Evolutionary conservation across 2,113 vertebrate species (phyloP), one percentile per base, ranked within the genome.

Genomic region (Tragelaphus buxtoni): DNA sequence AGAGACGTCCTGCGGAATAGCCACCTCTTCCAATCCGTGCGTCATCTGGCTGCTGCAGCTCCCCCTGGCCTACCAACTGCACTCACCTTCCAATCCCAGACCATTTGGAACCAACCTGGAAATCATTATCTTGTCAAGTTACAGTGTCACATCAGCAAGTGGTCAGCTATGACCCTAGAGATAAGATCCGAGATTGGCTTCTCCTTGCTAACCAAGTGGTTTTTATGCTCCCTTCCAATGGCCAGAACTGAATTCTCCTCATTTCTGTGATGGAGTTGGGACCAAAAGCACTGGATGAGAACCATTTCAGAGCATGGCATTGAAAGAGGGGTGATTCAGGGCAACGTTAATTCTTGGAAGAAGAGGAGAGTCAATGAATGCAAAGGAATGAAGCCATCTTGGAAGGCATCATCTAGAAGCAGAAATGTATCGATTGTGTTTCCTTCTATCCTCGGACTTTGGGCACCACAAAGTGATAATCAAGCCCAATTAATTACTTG

Each of bases 401-500:
- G 51, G 49, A 97, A 97, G 58, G 94, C 96, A 42, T 72, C 86
- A 74, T 35, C 74, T 89, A 17, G 16, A 93, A 42, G 24, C 11
- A 87, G 60, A 53, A 96, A 86, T 14, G 22, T 96, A 77, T 10
- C 96, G 86, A 74, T 39, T 74, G 16, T 90, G 11, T 97, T 96
- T 94, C 74, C 94, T 86, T 91, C 39, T 9, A 26, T 83, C 56
- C 0, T 0, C 81, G 94, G 83, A 84, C 89, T 32, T 87, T 88
- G 82, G 63, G 90, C 97, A 98, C 97, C 55, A 90, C 95, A 97
- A 96, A 96, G 61, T 24, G 96, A 90, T 94, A 90, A 95, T 96
- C 42, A 96, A 97, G 88, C 32, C 79, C 47, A 97, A 93, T 97
- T 96, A 97, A 97, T 98, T 94, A 97, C 90, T 96, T 97, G 32